Base-by-base conservation (phyloP, 2,888 invertebrate genomes). In the Rhimphoctona megacephalus region DNA sequence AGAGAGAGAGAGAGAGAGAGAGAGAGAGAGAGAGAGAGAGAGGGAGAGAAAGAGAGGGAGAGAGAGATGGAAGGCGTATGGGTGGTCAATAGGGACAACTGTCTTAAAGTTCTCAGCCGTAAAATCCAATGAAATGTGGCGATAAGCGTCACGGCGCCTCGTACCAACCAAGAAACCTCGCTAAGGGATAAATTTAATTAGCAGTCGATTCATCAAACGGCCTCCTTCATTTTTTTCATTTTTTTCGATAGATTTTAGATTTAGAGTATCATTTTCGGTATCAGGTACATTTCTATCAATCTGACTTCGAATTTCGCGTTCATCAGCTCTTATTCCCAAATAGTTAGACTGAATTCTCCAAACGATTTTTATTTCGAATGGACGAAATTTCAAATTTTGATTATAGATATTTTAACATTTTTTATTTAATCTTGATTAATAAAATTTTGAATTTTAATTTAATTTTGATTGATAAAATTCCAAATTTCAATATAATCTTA, bases 51-150 rank as follows among this genome's bases (percentile, higher is more conserved):
- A 30, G 69, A 52, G 46, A 57, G 54, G 67, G n/a, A 33, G 54
- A 76, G 33, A 33, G 70, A 39, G n/a, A 25, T 7, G n/a, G n/a
- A 14, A 30, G 43, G 70, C 46, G 6, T 61, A 46, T 49, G 78
- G 83, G 86, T 88, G 89, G 91, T 92, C 92, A 92, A 93, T 91
- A 90, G 91, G 74, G 86, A 82, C 89, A 90, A 90, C 92, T 93
- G 93, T 94, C 92, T 92, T 89, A 85, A 91, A 87, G 90, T 92
- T 91, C 90, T 92, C 89, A 90, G 89, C 91, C 93, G 89, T 92
- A 92, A 93, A 93, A 93, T 92, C 91, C 89, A 90, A 93, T 93
- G 92, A 92, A 91, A 91, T 91, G 89, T 90, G 89, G 89, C 90
- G 91, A 91, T 92, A 90, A 91, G 90, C 90, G 89, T 87, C 43